Base-by-base conservation (phyloP, 2,113 vertebrate genomes). In the Opisthocomus hoazin region DNA sequence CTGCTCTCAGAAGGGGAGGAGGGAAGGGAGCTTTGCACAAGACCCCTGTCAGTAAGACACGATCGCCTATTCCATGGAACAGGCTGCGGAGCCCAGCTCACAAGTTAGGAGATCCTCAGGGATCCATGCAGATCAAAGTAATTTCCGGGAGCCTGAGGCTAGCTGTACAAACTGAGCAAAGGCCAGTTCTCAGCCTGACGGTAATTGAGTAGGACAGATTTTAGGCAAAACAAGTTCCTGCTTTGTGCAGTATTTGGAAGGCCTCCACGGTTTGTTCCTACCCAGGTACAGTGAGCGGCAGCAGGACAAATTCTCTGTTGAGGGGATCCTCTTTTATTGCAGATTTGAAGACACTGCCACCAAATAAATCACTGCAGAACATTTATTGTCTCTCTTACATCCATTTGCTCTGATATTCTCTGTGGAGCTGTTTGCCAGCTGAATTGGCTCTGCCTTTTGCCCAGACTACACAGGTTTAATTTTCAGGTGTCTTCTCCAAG, bases 121-220 rank as follows among this genome's bases (percentile, higher is more conserved):
- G 84, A 89, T 92, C 65, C 83, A 16, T 16, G 56, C 26, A 86
- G 90, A 94, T 89, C 92, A 90, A 87, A 93, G 50, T 20, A 75
- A 91, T 75, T 89, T 89, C 84, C 84, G 75, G 84, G 17, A 92
- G 71, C 93, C 90, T 60, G 73, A 88, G 80, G 92, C 86, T 87
- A 76, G 78, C 57, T 95, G 89, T 91, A 92, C 70, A 95, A 95
- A 89, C 86, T 63, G 77, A 89, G 81, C 66, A 65, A 94, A 91
- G 84, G 69, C 69, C 69, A 61, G 65, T 89, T 95, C 74, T 91
- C 92, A 96, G 70, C 29, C 73, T 39, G 4, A 93, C 48, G 29
- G 45, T 84, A 96, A 96, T 73, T 84, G 69, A 90, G 56, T 36
- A 53, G 92, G 95, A 90, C 74, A 90, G 95, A 79, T 89, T 94